Percentiles rank a stretch among this genome's conserved stretches.
Evolutionary conservation across 2,113 vertebrate genomes (phyloP).

Genomic region (Monarcha castaneiventris): DNA sequence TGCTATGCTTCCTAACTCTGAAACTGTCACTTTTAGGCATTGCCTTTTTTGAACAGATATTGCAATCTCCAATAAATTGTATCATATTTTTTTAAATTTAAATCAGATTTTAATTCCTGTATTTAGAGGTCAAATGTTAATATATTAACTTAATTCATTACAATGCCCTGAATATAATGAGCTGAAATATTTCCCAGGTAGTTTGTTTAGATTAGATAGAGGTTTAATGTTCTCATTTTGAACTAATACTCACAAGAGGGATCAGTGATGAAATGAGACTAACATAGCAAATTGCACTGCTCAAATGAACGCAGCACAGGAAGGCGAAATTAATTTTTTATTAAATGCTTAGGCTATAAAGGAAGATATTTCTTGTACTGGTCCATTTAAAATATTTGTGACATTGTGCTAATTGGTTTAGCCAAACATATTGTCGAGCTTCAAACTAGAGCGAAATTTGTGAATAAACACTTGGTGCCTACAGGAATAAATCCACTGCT

Average conservation of each 20-base stretch:
- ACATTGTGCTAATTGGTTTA: not conserved
- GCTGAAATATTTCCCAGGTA: constrained; percentile 6
- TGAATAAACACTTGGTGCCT: not conserved
- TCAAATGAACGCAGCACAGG: not conserved
- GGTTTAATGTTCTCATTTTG: constrained; percentile 9
- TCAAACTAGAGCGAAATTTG: not conserved
- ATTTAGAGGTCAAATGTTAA: constrained; percentile 13
- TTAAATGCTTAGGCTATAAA: not conserved
- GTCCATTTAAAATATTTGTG: not conserved
- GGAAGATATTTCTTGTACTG: not conserved
- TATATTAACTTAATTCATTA: not conserved
- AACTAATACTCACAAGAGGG: constrained; percentile 11
- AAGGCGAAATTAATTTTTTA: not conserved
- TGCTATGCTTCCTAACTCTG: not conserved
- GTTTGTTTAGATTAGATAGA: constrained; percentile 23
- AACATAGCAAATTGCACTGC: not conserved
- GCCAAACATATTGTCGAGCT: not conserved
- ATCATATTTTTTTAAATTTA: not conserved
- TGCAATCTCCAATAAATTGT: not conserved
- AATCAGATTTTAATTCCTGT: not conserved
- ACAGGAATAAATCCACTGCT: not conserved
- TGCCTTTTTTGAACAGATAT: not conserved
- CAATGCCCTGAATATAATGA: not conserved
- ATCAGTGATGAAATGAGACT: constrained; percentile 21
- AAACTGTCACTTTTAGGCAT: not conserved